These are phyloP conservation scores for Schizopygopsis pylzovi DNA, from an alignment of 2,797 vertebrate species.

Conservation along the genomic window DNA sequence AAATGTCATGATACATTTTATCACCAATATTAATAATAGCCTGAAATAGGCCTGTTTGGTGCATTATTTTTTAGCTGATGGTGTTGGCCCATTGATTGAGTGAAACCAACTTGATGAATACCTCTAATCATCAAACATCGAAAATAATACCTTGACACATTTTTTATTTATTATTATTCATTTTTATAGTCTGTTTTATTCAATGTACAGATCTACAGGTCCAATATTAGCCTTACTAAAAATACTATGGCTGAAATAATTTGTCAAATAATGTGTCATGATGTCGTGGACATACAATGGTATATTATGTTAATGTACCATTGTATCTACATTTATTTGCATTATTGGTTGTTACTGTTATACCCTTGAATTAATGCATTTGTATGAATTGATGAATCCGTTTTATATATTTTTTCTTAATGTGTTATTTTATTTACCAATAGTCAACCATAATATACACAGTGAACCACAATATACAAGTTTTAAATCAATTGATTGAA, in stretches of 20 bases:
- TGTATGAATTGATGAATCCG: neutral
- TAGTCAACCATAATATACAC: slow-evolving; percentile 55
- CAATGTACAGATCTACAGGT: neutral
- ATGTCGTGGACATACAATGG: too few relatives aligned
- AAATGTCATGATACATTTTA: neutral
- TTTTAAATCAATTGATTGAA: slow-evolving; percentile 7
- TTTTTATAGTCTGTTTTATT: neutral
- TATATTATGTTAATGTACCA: neutral
- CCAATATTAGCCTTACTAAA: neutral
- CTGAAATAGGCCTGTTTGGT: neutral
- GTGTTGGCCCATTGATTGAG: neutral
- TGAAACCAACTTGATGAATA: neutral
- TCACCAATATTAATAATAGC: neutral
- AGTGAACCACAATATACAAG: slow-evolving; percentile 47
- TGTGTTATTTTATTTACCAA: slow-evolving; percentile 45
- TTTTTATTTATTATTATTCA: neutral
- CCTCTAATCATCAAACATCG: neutral
- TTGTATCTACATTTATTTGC: neutral
- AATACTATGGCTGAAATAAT: neutral
- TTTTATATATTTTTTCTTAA: slow-evolving; percentile 5
- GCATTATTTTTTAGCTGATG: neutral
- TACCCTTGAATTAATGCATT: neutral
- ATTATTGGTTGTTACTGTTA: neutral
- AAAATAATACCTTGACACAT: neutral
- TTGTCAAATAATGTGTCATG: neutral